These are phyloP conservation scores for Strix aluco DNA, from an alignment of 2,113 vertebrate genomes.

Conservation along the genomic window DNA sequence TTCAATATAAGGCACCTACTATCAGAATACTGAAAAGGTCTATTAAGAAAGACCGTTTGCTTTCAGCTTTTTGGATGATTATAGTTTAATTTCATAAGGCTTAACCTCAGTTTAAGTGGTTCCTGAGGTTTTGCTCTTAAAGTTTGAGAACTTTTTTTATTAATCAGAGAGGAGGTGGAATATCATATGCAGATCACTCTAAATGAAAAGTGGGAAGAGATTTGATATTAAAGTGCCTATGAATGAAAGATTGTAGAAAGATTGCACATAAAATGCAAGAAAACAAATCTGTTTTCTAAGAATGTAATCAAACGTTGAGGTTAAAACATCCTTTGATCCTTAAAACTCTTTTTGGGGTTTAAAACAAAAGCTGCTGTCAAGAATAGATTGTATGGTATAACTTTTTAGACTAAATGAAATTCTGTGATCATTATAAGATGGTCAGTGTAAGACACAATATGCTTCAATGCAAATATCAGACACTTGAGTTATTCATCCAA, in stretches of 20 bases:
- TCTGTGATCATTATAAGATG: accelerated
- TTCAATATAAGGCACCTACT: neutral
- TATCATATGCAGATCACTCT: neutral
- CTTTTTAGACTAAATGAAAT: neutral
- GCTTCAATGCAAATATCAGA: neutral
- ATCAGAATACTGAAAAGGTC: neutral
- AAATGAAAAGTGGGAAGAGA: neutral
- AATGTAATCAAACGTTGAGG: neutral
- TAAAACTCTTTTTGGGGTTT: neutral
- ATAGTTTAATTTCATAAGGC: neutral
- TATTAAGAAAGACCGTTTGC: neutral
- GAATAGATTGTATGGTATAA: neutral
- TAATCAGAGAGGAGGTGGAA: neutral
- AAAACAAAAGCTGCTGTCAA: neutral
- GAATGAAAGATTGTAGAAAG: neutral
- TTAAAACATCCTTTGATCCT: neutral
- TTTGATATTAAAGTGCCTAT: neutral
- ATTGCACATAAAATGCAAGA: neutral
- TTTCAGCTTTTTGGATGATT: neutral
- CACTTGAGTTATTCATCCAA: neutral
- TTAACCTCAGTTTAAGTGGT: neutral
- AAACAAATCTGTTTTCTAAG: neutral
- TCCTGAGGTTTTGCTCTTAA: neutral
- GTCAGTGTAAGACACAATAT: neutral
- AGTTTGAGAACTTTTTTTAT: neutral